phyloP scores from a whole-genome alignment of 2,113 vertebrate genomes.

The Rhinolophus ferrumequinum region DNA sequence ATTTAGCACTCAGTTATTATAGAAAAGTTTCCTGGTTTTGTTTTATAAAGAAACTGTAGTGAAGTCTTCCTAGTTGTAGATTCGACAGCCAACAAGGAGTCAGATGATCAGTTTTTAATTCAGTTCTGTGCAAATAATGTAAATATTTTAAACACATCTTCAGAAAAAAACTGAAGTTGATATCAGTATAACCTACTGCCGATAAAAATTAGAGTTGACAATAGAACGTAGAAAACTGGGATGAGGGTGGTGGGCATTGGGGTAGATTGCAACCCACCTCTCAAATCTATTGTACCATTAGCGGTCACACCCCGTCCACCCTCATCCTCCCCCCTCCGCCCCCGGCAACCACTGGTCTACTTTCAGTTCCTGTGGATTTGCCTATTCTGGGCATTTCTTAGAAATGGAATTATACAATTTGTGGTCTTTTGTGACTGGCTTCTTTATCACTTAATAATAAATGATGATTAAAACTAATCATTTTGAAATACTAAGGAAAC shows the following conservation, averaged over 20 bases:
- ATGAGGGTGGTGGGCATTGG: rapidly evolving
- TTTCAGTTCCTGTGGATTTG: too few species aligned
- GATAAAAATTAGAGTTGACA: background rate
- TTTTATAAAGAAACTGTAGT: background rate
- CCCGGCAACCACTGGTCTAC: background rate
- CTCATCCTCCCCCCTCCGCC: background rate
- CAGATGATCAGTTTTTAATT: background rate
- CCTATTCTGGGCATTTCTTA: too few species aligned
- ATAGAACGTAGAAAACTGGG: background rate
- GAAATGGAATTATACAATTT: background rate
- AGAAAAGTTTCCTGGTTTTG: background rate
- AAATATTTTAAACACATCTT: background rate
- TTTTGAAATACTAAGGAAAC: slow-evolving; percentile 7
- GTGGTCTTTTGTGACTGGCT: background rate
- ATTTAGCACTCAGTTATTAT: background rate
- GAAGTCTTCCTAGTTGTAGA: background rate
- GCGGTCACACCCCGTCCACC: background rate
- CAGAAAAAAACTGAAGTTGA: slow-evolving; percentile 12
- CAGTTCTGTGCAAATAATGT: background rate
- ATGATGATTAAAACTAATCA: background rate
- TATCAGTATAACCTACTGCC: background rate
- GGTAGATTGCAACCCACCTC: background rate
- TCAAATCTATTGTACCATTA: background rate
- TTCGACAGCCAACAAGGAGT: background rate
- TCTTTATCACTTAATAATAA: background rate